Conservation (phyloP, 2,888 invertebrate genomes). For the Drosophila yooni region DNA sequence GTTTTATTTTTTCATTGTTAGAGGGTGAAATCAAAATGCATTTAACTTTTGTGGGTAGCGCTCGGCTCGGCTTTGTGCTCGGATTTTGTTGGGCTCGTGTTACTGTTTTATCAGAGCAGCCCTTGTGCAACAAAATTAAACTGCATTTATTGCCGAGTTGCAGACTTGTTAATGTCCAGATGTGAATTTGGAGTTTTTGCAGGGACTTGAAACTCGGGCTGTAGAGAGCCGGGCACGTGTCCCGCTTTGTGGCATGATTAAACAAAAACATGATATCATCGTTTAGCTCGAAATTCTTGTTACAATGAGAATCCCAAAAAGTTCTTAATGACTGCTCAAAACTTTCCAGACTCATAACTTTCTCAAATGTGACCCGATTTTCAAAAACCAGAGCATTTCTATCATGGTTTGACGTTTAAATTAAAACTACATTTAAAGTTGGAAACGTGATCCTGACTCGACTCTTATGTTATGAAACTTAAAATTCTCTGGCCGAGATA, state of each 20-base stretch:
- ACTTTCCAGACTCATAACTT: not conserved
- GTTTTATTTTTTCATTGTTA: constrained; percentile 22
- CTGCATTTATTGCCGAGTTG: constrained; percentile 14
- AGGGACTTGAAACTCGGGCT: not conserved
- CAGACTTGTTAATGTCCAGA: constrained; percentile 17
- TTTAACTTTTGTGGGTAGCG: constrained; percentile 78
- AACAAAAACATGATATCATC: not conserved
- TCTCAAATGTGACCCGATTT: not conserved
- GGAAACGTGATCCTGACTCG: not conserved
- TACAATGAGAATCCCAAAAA: not conserved
- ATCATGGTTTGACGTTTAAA: not conserved
- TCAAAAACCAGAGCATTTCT: not conserved
- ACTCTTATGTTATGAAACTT: not conserved
- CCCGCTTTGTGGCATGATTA: not conserved
- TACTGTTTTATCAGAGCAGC: constrained; percentile 39
- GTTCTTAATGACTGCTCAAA: not conserved
- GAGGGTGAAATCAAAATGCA: constrained; percentile 74
- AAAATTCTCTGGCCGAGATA: not conserved
- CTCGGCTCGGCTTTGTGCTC: not conserved
- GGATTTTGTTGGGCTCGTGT: not conserved
- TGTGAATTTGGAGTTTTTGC: not conserved
- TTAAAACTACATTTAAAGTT: not conserved
- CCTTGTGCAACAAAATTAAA: constrained; percentile 36
- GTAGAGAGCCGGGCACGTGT: not conserved
- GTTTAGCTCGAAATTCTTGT: not conserved